Percentiles rank a stretch among this genome's conserved stretches.
Conservation (phyloP, 1,140 invertebrate genomes). For the Listronotus bonariensis region DNA sequence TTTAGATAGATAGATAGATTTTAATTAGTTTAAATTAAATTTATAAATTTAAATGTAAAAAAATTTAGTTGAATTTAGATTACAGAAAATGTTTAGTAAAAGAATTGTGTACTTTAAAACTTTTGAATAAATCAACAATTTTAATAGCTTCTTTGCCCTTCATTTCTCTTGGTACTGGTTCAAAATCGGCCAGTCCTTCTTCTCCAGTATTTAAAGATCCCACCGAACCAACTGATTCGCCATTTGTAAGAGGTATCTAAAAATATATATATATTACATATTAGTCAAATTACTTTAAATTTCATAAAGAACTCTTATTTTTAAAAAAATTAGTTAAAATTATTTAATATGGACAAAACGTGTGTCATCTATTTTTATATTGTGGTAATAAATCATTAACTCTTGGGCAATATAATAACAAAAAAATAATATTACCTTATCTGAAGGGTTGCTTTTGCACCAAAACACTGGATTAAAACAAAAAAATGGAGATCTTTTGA, state of each 20-base stretch:
- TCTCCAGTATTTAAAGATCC: constrained; percentile 63
- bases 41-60: too few species aligned
- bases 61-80: background rate
- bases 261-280: background rate
- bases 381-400: too few species aligned
- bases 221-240: constrained; percentile 62
- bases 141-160: constrained; percentile 74
- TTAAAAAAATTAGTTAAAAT: too few species aligned
- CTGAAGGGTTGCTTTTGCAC: constrained; percentile 59
- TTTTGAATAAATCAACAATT: constrained; percentile 75
- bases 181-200: constrained; percentile 65
- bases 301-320: too few species aligned
- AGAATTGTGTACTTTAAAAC: constrained; percentile 57
- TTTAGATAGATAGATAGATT: too few species aligned
- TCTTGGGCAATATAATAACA: too few species aligned
- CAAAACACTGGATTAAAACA: constrained; percentile 74
- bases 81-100: background rate
- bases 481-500: constrained; percentile 72
- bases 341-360: too few species aligned
- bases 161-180: constrained; percentile 74
- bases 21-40: too few species aligned
- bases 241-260: constrained; percentile 62
- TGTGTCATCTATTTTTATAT: too few species aligned
- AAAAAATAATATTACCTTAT: constrained; percentile 50
- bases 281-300: too few species aligned